A percentile compares a stretch with the other conserved stretches of the same genome.
These are phyloP conservation scores for Nymphicus hollandicus DNA, from an alignment of 2,113 vertebrate genomes.

Conservation along the genomic window DNA sequence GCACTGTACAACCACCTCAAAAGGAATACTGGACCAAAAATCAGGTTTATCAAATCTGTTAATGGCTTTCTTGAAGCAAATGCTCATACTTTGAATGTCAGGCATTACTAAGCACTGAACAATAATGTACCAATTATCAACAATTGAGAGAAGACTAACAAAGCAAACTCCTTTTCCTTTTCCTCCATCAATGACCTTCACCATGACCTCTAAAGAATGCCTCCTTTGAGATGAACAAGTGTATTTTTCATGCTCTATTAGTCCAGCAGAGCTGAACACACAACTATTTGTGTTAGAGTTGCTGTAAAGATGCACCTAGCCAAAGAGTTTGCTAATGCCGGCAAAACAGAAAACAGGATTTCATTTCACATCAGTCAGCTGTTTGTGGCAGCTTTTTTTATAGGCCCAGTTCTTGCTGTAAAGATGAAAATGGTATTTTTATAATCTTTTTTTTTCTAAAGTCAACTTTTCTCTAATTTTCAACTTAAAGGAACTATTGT, in stretches of 20 bases:
- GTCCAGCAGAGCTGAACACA: slow-evolving; percentile 43
- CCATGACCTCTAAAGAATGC: slow-evolving; percentile 53
- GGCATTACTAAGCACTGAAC: background rate
- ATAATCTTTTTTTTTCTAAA: background rate
- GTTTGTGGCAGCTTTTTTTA: background rate
- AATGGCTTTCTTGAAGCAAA: background rate
- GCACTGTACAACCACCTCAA: background rate
- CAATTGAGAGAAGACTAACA: slow-evolving; percentile 28
- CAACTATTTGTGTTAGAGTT: slow-evolving; percentile 50
- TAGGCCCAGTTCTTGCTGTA: background rate
- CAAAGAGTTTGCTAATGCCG: slow-evolving; percentile 22
- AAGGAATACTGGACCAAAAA: background rate
- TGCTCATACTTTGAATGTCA: background rate
- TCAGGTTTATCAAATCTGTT: background rate
- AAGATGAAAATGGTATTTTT: background rate
- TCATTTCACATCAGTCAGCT: background rate
- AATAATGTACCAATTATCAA: slow-evolving; percentile 23
- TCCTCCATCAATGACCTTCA: slow-evolving; percentile 23
- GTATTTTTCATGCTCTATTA: slow-evolving; percentile 65
- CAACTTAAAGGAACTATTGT: background rate
- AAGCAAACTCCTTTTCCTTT: slow-evolving; percentile 13
- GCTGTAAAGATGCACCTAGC: slow-evolving; percentile 48
- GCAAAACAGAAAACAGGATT: background rate
- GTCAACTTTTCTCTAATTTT: background rate
- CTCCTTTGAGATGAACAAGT: slow-evolving; percentile 49